Evolutionary conservation across 64 coral and sea anemone species (phyloP).

Genomic region (Pocillopora damicornis): DNA sequence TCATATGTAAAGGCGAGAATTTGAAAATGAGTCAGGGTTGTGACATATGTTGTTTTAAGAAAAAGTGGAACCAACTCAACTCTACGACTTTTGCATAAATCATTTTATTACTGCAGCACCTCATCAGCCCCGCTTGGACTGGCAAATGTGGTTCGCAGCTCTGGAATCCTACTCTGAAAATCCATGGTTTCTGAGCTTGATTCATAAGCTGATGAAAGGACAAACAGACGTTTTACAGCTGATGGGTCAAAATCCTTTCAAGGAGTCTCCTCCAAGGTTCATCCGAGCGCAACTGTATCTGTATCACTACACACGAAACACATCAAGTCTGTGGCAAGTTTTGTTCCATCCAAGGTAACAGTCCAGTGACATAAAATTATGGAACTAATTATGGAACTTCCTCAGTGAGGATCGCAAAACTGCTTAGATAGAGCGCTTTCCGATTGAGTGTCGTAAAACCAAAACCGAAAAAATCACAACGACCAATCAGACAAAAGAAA

Average conservation of each 20-base stretch:
- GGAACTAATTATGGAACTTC: neutral
- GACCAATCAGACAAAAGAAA: too few relatives aligned
- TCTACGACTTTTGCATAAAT: too few relatives aligned
- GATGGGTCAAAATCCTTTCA: conserved; percentile 55
- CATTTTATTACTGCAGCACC: conserved; percentile 52
- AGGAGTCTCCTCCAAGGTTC: conserved; percentile 64
- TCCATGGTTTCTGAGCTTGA: conserved; percentile 85
- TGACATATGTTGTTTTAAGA: neutral
- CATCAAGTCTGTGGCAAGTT: conserved; percentile 67
- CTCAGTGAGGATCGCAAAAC: too few relatives aligned
- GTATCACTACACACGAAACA: conserved; percentile 84
- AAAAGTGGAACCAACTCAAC: neutral
- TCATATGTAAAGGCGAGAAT: too few relatives aligned
- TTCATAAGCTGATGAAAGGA: conserved; percentile 78
- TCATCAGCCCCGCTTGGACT: conserved; percentile 95
- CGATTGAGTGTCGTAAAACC: too few relatives aligned
- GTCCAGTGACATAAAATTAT: neutral
- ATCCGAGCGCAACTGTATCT: conserved; percentile 73
- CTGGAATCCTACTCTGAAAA: conserved; percentile 68
- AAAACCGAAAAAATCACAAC: too few relatives aligned
- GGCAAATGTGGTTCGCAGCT: conserved; percentile 99
- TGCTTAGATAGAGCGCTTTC: too few relatives aligned
- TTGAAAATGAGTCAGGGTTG: neutral
- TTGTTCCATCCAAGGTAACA: conserved; percentile 71
- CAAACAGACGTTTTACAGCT: conserved; percentile 68